These are phyloP conservation scores for Phortica okadai DNA, from an alignment of 2,888 invertebrate species.

Conservation along the genomic window DNA sequence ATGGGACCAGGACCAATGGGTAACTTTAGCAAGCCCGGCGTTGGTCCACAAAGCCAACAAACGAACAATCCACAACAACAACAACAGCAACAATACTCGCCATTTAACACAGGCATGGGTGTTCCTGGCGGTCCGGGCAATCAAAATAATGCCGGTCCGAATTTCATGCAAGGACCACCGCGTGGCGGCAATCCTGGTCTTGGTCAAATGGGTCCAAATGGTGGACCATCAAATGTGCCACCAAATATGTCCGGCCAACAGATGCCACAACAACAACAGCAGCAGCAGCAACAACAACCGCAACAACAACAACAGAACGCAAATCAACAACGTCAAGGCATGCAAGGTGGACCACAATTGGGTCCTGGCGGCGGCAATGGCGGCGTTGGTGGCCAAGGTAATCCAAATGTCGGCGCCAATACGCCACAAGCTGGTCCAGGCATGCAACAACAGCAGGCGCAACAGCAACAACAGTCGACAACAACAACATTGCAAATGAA, in stretches of 20 bases:
- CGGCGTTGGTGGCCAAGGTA: constrained; percentile 49
- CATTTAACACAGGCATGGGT: constrained; percentile 81
- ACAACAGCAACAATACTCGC: constrained; percentile 80
- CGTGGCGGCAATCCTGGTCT: constrained; percentile 53
- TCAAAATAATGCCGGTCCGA: constrained; percentile 63
- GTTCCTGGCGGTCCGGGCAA: constrained; percentile 61
- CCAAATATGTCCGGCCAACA: constrained; percentile 55
- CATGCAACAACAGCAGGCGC: constrained; percentile 76
- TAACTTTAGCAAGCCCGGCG: constrained; percentile 62
- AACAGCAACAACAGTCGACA: constrained; percentile 67
- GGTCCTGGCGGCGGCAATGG: constrained; percentile 49
- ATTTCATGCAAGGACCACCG: constrained; percentile 74
- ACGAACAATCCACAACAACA: constrained; percentile 57
- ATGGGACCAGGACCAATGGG: constrained; percentile 67
- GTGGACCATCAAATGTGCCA: constrained; percentile 51
- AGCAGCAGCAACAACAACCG: constrained; percentile 52
- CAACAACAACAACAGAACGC: constrained; percentile 51
- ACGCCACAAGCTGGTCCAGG: constrained; percentile 55
- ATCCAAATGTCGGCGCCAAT: constrained; percentile 64
- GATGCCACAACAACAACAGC: constrained; percentile 53
- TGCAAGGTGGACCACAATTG: constrained; percentile 50
- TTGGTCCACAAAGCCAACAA: constrained; percentile 58
- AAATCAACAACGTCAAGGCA: constrained; percentile 40
- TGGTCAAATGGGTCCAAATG: constrained; percentile 34
- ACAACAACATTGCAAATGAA: constrained; percentile 86